Evolutionary conservation across 53 echinoderm and acorn worm species (phyloP), one percentile per base, ranked within the genome.

Genomic region (Arbacia lixula): DNA sequence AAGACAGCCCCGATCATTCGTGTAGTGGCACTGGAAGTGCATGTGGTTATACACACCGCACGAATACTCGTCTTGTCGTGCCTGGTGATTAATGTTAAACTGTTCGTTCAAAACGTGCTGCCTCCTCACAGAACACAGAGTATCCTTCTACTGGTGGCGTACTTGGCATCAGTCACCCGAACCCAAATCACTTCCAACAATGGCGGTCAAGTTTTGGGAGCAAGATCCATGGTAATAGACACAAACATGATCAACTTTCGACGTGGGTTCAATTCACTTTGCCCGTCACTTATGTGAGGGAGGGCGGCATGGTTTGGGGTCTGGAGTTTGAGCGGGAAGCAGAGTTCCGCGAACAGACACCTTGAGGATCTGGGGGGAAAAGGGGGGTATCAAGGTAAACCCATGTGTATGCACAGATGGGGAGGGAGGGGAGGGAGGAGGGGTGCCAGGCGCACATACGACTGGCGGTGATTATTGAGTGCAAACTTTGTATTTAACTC

Each of bases 241-340:
- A 71, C 71, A 71, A 71, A 71, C 71, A 71, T 29, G 25, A 27
- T 71, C 71, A 41, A 71, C 46, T 71, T 71, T 42, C 71, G 12
- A 14, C 8, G 14, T 36, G 29, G 28, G 71, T 71, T 40, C 71
- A 71, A 71, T 40, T 71, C 71, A 71, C 71, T 71, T 71, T 71
- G 21, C 28, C 10, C 71, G 71, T 71, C 42, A 46, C 49, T 29
- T 46, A 43, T 71, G 71, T 49, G 71, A 29, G 36, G 10, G 66
- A 37, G 38, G 38, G 2, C n/a, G n/a, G n/a, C n/a, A n/a, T n/a
- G n/a, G n/a, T n/a, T n/a, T n/a, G n/a, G n/a, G n/a, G n/a, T n/a
- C n/a, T n/a, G n/a, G 3, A 66, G 25, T 37, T 21, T 66, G 71
- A 40, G 71, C 71, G 71, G 71, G 71, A 71, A 71, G 71, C 40